These are phyloP conservation scores for Drosophila paucipuncta DNA, from an alignment of 2,888 invertebrate species.

Conservation along the genomic window DNA sequence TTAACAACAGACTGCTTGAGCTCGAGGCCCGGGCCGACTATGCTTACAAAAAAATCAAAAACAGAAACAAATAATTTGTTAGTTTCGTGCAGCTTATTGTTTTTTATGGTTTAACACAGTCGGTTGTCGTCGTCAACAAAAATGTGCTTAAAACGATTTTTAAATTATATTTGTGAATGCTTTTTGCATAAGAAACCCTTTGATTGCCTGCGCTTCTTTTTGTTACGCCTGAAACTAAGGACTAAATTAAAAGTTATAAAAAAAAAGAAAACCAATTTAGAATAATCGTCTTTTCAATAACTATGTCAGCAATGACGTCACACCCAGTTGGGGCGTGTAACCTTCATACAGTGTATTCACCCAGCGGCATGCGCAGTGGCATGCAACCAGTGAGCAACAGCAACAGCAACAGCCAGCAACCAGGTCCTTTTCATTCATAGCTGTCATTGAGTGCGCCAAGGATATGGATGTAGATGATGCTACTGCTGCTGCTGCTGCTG, in stretches of 20 bases:
- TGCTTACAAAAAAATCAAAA: not conserved
- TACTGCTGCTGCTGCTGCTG: conserved; percentile 33
- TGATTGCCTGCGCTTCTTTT: conserved; percentile 57
- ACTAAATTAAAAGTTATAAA: conserved; percentile 48
- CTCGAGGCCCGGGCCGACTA: conserved; percentile 17
- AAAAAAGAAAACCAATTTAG: conserved; percentile 17
- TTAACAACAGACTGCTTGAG: conserved; percentile 42
- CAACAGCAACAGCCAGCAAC: conserved; percentile 21
- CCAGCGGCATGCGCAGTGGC: conserved; percentile 81
- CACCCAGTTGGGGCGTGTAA: conserved; percentile 48
- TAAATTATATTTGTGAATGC: conserved; percentile 66
- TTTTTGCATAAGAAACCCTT: conserved; percentile 44
- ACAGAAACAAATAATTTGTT: not conserved
- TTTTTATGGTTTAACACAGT: conserved; percentile 41
- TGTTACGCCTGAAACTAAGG: conserved; percentile 60
- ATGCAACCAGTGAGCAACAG: conserved; percentile 16
- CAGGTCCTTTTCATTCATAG: conserved; percentile 63
- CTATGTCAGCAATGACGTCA: conserved; percentile 78
- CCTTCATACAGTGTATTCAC: conserved; percentile 82
- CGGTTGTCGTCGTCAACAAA: conserved; percentile 18
- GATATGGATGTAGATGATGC: conserved; percentile 23
- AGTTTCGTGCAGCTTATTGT: conserved; percentile 33
- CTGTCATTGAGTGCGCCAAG: conserved; percentile 53
- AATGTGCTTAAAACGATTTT: conserved; percentile 59
- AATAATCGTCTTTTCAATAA: conserved; percentile 36